Conservation (phyloP, 2,888 invertebrate species). For the Agrotis clavis region DNA sequence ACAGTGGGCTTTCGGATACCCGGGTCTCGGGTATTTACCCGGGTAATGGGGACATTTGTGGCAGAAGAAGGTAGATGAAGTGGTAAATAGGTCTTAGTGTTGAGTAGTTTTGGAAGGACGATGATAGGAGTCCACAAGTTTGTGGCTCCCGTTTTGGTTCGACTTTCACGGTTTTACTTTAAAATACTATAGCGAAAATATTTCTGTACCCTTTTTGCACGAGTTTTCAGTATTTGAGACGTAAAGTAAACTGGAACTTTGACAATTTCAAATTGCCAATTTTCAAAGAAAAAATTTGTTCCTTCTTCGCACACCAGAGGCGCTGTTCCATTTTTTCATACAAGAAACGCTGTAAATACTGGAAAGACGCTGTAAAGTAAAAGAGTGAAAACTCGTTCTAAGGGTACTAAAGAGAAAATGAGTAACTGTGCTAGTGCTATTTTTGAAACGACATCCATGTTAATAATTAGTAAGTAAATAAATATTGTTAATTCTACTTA, state of each 20-base stretch:
- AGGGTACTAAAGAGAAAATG: too few species aligned
- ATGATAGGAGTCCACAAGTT: too few species aligned
- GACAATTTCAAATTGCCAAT: too few species aligned
- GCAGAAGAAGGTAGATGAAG: not conserved
- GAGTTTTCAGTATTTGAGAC: too few species aligned
- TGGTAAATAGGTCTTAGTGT: not conserved
- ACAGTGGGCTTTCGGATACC: constrained; percentile 54
- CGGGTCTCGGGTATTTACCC: constrained; percentile 1
- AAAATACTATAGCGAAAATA: not conserved
- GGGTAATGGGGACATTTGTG: constrained; percentile 12
- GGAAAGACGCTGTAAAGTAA: too few species aligned
- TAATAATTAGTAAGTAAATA: not conserved
- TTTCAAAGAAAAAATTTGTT: too few species aligned
- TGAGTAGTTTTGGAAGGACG: not conserved
- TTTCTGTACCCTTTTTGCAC: too few species aligned
- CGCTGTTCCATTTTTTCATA: too few species aligned
- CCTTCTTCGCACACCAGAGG: too few species aligned
- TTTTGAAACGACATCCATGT: not conserved
- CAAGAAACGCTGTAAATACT: too few species aligned
- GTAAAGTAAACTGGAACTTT: too few species aligned
- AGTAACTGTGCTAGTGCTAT: not conserved
- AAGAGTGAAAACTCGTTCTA: too few species aligned
- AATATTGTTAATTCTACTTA: not conserved
- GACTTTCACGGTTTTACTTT: not conserved
- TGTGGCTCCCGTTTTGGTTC: not conserved